Base-by-base conservation (phyloP, 1,140 invertebrate species). In the Antheraea mylitta region DNA sequence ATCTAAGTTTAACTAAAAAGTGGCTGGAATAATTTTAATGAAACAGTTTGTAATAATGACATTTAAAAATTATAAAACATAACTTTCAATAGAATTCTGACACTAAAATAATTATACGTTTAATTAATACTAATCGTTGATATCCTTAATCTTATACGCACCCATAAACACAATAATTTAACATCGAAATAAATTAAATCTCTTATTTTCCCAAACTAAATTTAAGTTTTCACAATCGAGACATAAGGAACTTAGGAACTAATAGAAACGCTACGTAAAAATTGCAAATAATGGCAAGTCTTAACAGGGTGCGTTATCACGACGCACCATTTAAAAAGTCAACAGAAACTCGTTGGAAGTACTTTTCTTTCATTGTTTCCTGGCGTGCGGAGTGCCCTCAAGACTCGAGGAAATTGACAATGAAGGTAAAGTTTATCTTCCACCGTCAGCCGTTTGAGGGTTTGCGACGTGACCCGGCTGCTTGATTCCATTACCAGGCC, bases 311-410 rank as follows among this genome's bases (percentile, higher is more conserved):
- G 66, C 71, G 74, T 75, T 73, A 73, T 65, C 60, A 65, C 64
- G 75, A 76, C 76, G 73, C 71, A 77, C 77, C 78, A 80, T 82
- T 82, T 79, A 75, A 80, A 82, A 78, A 82, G 80, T 82, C 72
- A 79, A 80, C 77, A 82, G 65, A 77, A 81, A 79, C 69, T 76
- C 69, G 67, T 78, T 74, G 65, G 74, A 82, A 82, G 81, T 82
- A 82, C 80, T 87, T 86, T 82, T 86, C 81, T 84, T 85, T 81
- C 81, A 86, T 86, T 86, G 85, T 86, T 87, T 86, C 84, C 83
- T 79, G 72, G 75, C 75, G 79, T 72, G 75, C 75, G 68, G 77
- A 83, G 81, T 76, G 77, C 79, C 72, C 82, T 84, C 76, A 75
- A 80, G 74, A 79, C 82, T 81, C 70, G 71, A 75, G 80, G 82